Evolutionary conservation across 2,888 invertebrate species (phyloP), one percentile per base, ranked within the genome.

Genomic region (Hedya salicella): DNA sequence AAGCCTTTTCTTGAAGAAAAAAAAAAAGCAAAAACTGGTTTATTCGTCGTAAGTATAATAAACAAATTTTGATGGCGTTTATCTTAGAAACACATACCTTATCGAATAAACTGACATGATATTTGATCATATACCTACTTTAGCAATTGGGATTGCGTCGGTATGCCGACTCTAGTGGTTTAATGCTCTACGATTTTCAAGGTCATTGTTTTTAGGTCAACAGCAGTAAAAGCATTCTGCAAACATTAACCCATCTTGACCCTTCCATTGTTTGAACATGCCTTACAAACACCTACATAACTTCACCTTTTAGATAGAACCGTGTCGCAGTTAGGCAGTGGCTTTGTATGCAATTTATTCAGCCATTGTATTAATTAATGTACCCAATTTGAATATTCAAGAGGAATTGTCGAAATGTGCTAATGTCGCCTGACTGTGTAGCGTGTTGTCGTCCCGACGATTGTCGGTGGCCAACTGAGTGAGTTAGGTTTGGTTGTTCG

Each of bases 181-280:
- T n/a, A n/a, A n/a, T n/a, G n/a, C n/a, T n/a, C n/a, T 42, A 59
- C 39, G 17, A 36, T 30, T 50, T 50, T 49, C 57, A 65, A 59
- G 59, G 59, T 53, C 65, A 53, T 53, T 53, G 52, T 8, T 66
- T 66, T 61, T 61, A 66, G 66, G 60, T 61, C 48, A 21, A 59
- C 39, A 48, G 32, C 25, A 54, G 60, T 49, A 61, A 64, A 59
- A 60, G 19, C 53, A 66, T 66, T 54, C 48, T 19, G n/a, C 19
- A 59, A 40, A n/a, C 39, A 25, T 36, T 59, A 19, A 39, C 36
- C 39, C 13, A 54, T 59, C 66, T 61, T 66, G 66, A 66, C 53
- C 61, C 19, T 36, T 21, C 60, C 32, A 66, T 66, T 66, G 66
- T 66, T 61, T 61, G 40, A 54, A 42, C 36, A 64, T 54, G 53